Base-by-base conservation (phyloP, 1,140 invertebrate genomes). In the Brachionus asplanchnoidis region DNA sequence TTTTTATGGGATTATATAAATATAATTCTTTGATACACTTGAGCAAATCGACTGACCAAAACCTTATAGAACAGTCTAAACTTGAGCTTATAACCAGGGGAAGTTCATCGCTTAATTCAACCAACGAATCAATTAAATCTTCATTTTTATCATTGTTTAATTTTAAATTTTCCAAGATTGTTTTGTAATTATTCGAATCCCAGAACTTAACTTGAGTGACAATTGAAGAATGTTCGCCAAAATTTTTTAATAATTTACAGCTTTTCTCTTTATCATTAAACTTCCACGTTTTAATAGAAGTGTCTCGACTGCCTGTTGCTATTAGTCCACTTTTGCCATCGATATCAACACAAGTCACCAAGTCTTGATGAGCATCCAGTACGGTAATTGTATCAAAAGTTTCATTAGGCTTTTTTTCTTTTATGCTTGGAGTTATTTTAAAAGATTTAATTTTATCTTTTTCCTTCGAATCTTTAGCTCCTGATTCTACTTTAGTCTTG, bases 1-100 rank as follows among this genome's bases (percentile, higher is more conserved):
- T 9, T 44, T 65, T 65, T 42, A 82, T 82, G 7, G 79, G 79
- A 36, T 82, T 82, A 36, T 65, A 82, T 32, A 82, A 40, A 44
- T 82, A 82, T 3, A 82, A 65, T 40, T 82, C 79, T 46, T 82
- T 82, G 11, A 82, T 60, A 44, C 79, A 82, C 8, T 42, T 60
- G 8, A 20, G 12, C 32, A 60, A 65, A 14, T 1, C 3, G 12
- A 82, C 36, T n/a, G 79, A 82, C 79, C 79, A 82, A 17, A 82
- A 9, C 26, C 28, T 20, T n/a, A 82, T 12, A 42, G 79, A 66
- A 82, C 53, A 82, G 28, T 82, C 79, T 44, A 82, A 65, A 42
- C 53, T 68, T 42, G 79, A 60, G 26, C 79, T 82, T 40, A 82
- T 42, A 9, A 82, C 40, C 20, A 82, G 26, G 12, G 73, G 73